Base-by-base conservation (phyloP, 2,888 invertebrate species). In the Cephus pygmeus region DNA sequence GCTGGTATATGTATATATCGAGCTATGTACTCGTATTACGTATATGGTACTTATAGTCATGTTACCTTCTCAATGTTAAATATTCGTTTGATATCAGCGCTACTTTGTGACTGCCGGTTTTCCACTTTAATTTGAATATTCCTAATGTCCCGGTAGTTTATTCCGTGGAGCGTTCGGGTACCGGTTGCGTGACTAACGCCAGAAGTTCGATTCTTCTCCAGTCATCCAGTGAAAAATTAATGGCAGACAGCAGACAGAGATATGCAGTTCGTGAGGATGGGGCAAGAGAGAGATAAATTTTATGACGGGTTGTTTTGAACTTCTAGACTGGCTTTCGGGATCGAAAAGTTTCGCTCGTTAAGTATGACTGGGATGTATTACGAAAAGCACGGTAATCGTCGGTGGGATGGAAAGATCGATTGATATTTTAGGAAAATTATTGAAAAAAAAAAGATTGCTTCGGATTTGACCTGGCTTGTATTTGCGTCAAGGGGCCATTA, bases 231-330 rank as follows among this genome's bases (percentile, higher is more conserved):
- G 56, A 9, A 56, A 56, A 2, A 23, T 56, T 56, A 56, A 23
- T 23, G 56, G 56, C 56, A 23, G 56, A 56, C 56, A 23, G 56
- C 23, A 56, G 56, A 56, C 56, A 9, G 56, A 56, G 56, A 56
- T 9, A 23, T 23, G 9, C 9, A 23, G 2, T 1, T 23, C 0
- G 2, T 0, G 6, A 6, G 23, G 23, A 9, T 33, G 69, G 69
- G 69, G 69, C 73, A 34, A 71, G 31, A 75, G n/a, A 69, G 40
- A 75, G 68, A 12, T 68, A 77, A 69, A 56, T 33, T 73, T 30
- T 11, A 1, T 0, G 36, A 73, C 12, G 73, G n/a, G 56, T 31
- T 33, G 30, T 68, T 56, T 56, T 9, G 56, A 56, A 56, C 9
- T 56, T 56, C 23, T 6, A 23, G 40, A 56, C 23, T 9, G 40